Conservation (phyloP, 2,113 vertebrate species). For the Alethe diademata region DNA sequence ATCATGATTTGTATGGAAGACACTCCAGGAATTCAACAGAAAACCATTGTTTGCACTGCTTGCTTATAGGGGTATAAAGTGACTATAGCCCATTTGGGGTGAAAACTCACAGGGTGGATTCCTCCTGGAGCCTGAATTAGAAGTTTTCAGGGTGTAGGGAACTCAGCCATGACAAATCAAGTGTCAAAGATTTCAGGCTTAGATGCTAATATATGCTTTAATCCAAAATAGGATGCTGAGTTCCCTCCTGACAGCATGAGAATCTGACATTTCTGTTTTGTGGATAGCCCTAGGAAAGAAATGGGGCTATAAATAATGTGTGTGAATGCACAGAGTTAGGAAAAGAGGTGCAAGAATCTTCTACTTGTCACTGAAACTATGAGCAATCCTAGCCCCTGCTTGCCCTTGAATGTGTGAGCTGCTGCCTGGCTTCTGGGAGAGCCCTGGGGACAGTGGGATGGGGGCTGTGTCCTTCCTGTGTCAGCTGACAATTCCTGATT, state of each 20-base stretch:
- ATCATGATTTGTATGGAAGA: background rate
- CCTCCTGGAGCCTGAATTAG: background rate
- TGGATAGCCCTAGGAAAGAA: background rate
- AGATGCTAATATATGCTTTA: background rate
- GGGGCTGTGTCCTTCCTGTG: background rate
- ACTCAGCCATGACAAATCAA: background rate
- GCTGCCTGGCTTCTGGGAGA: background rate
- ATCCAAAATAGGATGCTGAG: background rate
- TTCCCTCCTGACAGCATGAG: background rate
- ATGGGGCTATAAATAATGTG: background rate
- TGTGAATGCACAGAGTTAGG: background rate
- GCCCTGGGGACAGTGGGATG: background rate
- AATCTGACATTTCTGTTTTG: constrained; percentile 11
- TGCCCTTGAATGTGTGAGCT: background rate
- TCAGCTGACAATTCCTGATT: background rate
- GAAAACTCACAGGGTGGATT: background rate
- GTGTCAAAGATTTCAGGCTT: background rate
- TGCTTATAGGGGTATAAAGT: background rate
- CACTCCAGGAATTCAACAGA: background rate
- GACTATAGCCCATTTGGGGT: background rate
- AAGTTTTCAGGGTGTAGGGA: background rate
- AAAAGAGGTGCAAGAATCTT: background rate
- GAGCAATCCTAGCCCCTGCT: background rate
- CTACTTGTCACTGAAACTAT: background rate
- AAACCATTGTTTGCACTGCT: background rate